Evolutionary conservation across 2,888 invertebrate genomes (phyloP), one percentile per base, ranked within the genome.

Genomic region (Apodemia zela): DNA sequence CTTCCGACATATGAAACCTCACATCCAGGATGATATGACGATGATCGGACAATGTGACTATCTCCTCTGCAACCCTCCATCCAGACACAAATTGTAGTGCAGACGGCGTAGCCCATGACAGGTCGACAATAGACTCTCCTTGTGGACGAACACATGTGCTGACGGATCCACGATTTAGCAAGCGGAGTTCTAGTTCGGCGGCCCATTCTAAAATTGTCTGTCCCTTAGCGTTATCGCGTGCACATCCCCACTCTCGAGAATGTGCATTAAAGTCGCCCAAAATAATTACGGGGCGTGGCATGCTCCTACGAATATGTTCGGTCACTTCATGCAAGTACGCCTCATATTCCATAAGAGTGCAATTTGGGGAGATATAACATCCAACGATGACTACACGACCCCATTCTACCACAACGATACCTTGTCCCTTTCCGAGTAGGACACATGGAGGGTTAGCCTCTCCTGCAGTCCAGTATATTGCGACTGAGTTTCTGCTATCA

Each of bases 291-390:
- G 57, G 57, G 6, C 10, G 6, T 1, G 7, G 18, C 25, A 25
- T 5, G 33, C 10, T n/a, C 6, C n/a, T 29, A 8, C 33, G 29
- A 5, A 61, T n/a, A 29, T 33, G 29, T 13, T 25, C 11, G 15
- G 49, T 15, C 33, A 61, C 29, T 10, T 18, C 13, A 17, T 61
- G 38, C 21, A 61, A 54, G 18, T 61, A 51, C 42, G 11, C 17
- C 33, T 59, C 42, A n/a, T 49, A 61, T 5, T 29, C 29, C 0
- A 49, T 8, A 8, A 51, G 13, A 7, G 17, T 17, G 7, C 61
- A 33, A 35, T 61, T 61, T 1, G 61, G 61, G 6, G 61, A 61
- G 10, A 61, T 35, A 18, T 61, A 61, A 6, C 38, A 54, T 15
- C 61, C 60, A 8, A 60, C 25, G 29, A 61, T n/a, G 5, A 29